These are phyloP conservation scores for Ectropis grisescens DNA, from an alignment of 1,140 invertebrate genomes.

Conservation along the genomic window DNA sequence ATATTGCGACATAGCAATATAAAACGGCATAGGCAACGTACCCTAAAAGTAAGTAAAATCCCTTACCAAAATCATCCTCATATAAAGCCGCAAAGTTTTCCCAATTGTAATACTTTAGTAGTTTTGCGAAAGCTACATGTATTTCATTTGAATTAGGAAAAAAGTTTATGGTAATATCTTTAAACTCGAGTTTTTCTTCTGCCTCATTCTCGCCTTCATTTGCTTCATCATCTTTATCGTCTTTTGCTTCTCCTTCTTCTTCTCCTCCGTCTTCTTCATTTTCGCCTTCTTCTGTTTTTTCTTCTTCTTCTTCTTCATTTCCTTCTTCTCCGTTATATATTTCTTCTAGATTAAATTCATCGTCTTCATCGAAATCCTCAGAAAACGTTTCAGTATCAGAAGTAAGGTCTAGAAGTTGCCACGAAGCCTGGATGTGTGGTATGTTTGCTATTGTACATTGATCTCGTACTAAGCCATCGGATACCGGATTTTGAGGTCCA, in stretches of 20 bases:
- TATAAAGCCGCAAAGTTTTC: constrained; percentile 78
- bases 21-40: too few relatives aligned
- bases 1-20: too few relatives aligned
- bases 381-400: constrained; percentile 26
- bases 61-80: constrained; percentile 69
- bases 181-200: constrained; percentile 17
- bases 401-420: constrained; percentile 71
- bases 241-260: constrained; percentile 8
- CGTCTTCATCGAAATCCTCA: constrained; percentile 5
- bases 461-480: constrained; percentile 77
- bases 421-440: constrained; percentile 80
- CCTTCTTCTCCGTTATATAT: too few relatives aligned
- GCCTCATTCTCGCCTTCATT: constrained; percentile 5
- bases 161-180: constrained; percentile 72
- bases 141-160: constrained; percentile 78
- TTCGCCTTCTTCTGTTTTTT: constrained; percentile 10
- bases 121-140: constrained; percentile 75
- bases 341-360: constrained; percentile 7
- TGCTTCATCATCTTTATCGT: constrained; percentile 9
- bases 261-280: constrained; percentile 8
- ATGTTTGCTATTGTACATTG: constrained; percentile 78
- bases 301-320: constrained; percentile 7
- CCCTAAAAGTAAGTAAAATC: too few relatives aligned
- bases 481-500: constrained; percentile 77
- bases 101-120: constrained; percentile 81